phyloP scores from a whole-genome alignment of 2,113 vertebrate genomes.

The Rhinolophus ferrumequinum region DNA sequence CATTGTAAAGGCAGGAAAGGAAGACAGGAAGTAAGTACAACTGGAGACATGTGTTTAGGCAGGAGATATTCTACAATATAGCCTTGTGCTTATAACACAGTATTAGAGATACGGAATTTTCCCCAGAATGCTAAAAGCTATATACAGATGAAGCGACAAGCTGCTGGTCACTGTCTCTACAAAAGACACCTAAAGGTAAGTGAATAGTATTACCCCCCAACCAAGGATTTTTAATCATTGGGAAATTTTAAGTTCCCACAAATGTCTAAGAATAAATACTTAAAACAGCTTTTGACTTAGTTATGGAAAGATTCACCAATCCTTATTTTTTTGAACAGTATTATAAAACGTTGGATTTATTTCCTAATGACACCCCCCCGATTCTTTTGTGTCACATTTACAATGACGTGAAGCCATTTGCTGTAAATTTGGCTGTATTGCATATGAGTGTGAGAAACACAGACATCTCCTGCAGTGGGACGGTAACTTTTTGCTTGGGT shows the following conservation, averaged over 20 bases:
- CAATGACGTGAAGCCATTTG: background rate
- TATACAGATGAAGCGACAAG: constrained; percentile 28
- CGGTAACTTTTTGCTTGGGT: background rate
- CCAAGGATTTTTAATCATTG: background rate
- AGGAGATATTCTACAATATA: background rate
- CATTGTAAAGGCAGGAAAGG: background rate
- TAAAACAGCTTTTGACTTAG: constrained; percentile 10
- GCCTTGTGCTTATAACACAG: background rate
- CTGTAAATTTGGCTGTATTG: background rate
- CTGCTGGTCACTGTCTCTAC: background rate
- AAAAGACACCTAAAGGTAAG: constrained; percentile 60
- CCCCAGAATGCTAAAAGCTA: background rate
- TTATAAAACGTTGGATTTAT: background rate
- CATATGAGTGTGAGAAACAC: background rate
- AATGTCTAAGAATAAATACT: constrained; percentile 35
- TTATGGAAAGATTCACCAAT: background rate
- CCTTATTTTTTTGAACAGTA: background rate
- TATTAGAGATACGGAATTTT: background rate
- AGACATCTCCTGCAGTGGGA: background rate
- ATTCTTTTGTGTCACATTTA: background rate
- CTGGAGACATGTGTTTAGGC: background rate
- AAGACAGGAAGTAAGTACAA: background rate
- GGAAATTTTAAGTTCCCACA: background rate
- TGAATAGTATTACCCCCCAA: background rate
- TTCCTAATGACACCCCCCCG: background rate